A percentile compares a stretch with the other conserved stretches of the same genome.
phyloP scores from a whole-genome alignment of 2,113 vertebrate genomes.

The Xiphophorus couchianus region DNA sequence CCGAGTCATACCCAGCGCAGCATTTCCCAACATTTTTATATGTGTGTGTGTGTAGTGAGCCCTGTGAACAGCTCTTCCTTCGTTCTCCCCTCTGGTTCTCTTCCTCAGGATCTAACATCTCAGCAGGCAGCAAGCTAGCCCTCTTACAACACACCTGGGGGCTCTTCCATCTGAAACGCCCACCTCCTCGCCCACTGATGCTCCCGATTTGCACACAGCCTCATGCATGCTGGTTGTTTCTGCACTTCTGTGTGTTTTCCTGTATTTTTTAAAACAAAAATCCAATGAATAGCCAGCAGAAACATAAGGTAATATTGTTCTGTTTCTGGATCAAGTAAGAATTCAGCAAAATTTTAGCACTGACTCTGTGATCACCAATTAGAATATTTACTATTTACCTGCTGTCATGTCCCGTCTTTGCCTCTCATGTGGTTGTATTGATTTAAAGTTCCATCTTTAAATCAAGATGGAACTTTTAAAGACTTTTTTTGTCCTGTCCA shows the following conservation, averaged over 20 bases:
- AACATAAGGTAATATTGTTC: too few species aligned
- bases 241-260: neutral
- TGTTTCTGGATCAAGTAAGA: too few species aligned
- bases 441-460: too few species aligned
- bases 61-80: conserved; percentile 48
- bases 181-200: conserved; percentile 1
- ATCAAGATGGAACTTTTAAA: too few species aligned
- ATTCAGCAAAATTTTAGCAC: neutral
- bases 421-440: too few species aligned
- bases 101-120: conserved; percentile 37
- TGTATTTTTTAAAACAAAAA: neutral
- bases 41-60: conserved; percentile 3
- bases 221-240: neutral
- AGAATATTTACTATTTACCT: neutral
- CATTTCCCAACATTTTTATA: conserved; percentile 3
- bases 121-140: conserved; percentile 44
- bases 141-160: conserved; percentile 53
- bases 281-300: neutral
- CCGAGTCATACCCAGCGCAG: conserved; percentile 16
- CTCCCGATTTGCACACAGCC: neutral
- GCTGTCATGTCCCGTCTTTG: too few species aligned
- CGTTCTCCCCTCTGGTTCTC: conserved; percentile 49
- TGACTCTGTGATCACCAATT: neutral
- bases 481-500: too few species aligned
- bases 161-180: conserved; percentile 34